phyloP scores from a whole-genome alignment of 2,888 invertebrate species.

The Argyresthia albistria region DNA sequence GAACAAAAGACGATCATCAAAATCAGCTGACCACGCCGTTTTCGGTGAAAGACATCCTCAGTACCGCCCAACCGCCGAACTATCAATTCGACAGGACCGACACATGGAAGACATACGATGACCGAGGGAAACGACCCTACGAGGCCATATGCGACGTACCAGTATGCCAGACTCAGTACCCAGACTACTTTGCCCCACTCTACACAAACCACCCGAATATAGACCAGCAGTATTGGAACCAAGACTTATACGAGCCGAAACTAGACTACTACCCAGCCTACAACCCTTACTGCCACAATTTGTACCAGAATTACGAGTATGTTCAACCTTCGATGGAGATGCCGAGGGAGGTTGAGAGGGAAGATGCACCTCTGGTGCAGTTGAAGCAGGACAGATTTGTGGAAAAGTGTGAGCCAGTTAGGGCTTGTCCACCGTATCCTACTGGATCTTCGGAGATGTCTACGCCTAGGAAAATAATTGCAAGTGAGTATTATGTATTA shows the following conservation, averaged over 20 bases:
- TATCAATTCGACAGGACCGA: conserved; percentile 44
- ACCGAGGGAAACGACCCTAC: conserved; percentile 31
- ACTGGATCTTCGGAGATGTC: neutral
- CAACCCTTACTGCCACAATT: conserved; percentile 47
- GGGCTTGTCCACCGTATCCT: neutral
- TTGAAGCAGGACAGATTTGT: neutral
- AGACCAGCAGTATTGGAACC: conserved; percentile 45
- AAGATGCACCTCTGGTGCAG: neutral
- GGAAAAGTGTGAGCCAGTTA: neutral
- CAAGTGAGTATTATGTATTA: conserved; percentile 30
- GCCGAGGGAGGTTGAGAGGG: neutral
- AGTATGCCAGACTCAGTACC: conserved; percentile 37
- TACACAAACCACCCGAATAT: conserved; percentile 38
- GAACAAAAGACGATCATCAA: conserved; percentile 30
- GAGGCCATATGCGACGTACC: conserved; percentile 30
- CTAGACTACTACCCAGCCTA: conserved; percentile 52
- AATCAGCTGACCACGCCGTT: conserved; percentile 48
- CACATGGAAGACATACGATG: conserved; percentile 34
- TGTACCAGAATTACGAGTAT: conserved; percentile 44
- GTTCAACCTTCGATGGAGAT: too few species aligned
- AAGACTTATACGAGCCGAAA: conserved; percentile 39
- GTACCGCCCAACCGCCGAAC: conserved; percentile 39
- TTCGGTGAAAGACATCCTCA: conserved; percentile 56
- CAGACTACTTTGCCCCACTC: conserved; percentile 42
- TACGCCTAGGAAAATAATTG: conserved; percentile 16